Evolutionary conservation across 2,113 vertebrate genomes (phyloP).

Genomic region (Esox niger): DNA sequence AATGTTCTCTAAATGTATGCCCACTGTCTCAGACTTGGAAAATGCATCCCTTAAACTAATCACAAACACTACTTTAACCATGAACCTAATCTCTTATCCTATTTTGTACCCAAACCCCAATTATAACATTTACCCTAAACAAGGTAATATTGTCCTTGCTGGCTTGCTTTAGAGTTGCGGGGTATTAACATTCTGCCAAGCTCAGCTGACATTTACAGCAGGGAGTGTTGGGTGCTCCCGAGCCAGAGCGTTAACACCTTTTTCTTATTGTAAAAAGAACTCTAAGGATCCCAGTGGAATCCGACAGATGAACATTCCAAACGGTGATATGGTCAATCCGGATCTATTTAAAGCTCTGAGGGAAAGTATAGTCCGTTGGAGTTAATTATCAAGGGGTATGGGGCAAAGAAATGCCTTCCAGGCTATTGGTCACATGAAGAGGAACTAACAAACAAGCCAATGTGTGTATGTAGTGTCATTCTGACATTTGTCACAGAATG

Average conservation of each 20-base stretch:
- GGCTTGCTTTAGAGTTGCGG: slow-evolving; percentile 3
- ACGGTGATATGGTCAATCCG: neutral
- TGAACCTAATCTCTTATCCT: too few species aligned
- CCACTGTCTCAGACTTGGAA: too few species aligned
- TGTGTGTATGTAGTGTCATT: neutral
- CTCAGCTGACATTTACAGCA: slow-evolving; percentile 17
- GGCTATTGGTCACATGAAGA: neutral
- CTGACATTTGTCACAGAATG: neutral
- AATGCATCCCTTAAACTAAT: too few species aligned
- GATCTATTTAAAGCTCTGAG: neutral
- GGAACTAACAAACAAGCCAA: neutral
- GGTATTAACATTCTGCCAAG: slow-evolving; percentile 5
- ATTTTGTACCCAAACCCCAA: too few species aligned
- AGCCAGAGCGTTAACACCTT: slow-evolving; percentile 26
- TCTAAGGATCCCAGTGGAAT: slow-evolving; percentile 11
- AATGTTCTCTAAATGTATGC: too few species aligned
- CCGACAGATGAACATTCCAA: slow-evolving; percentile 2
- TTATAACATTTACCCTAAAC: too few species aligned
- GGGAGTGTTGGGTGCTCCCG: slow-evolving; percentile 13
- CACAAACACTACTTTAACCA: too few species aligned
- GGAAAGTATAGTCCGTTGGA: neutral
- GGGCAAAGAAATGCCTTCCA: neutral
- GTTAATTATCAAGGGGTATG: neutral
- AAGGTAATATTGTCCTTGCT: neutral
- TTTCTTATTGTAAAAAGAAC: slow-evolving; percentile 26